phyloP scores from a whole-genome alignment of 2,113 vertebrate genomes.

The Microtus oregoni region DNA sequence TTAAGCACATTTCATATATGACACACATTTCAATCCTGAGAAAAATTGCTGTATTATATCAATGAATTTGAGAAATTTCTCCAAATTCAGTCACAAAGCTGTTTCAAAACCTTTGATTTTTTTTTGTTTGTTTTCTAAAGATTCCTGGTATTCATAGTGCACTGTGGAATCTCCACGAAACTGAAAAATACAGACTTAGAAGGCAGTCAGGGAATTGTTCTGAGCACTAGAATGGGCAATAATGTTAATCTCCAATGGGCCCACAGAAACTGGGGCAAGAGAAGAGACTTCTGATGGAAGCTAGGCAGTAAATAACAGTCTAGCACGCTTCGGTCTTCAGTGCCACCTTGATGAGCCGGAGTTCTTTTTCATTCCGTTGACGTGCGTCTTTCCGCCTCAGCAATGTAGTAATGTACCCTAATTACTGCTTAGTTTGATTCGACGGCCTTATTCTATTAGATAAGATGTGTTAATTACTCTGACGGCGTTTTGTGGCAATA shows the following conservation, averaged over 20 bases:
- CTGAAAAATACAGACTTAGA: background rate
- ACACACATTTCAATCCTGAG: background rate
- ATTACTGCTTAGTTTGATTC: slow-evolving; percentile 76
- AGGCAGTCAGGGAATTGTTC: background rate
- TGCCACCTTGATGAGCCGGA: background rate
- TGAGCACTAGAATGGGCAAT: background rate
- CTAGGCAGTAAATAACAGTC: slow-evolving; percentile 38
- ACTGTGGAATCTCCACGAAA: background rate
- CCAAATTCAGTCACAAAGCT: background rate
- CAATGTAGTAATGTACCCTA: slow-evolving; percentile 27
- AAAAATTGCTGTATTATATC: background rate
- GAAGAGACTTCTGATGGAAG: slow-evolving; percentile 20
- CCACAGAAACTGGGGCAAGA: background rate
- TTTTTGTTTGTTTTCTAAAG: too few relatives aligned
- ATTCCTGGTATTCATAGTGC: background rate
- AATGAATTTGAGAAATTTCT: background rate
- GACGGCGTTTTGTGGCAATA: slow-evolving; percentile 76
- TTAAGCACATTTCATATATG: background rate
- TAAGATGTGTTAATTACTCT: slow-evolving; percentile 82
- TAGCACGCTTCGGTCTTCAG: background rate
- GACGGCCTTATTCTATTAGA: slow-evolving; percentile 74
- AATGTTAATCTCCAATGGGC: background rate
- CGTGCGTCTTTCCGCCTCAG: slow-evolving; percentile 35
- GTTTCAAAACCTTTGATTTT: slow-evolving; percentile 16
- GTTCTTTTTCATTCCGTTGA: slow-evolving; percentile 39